Conservation (phyloP, 2,797 vertebrate species). For the Sebastes oblongus region DNA sequence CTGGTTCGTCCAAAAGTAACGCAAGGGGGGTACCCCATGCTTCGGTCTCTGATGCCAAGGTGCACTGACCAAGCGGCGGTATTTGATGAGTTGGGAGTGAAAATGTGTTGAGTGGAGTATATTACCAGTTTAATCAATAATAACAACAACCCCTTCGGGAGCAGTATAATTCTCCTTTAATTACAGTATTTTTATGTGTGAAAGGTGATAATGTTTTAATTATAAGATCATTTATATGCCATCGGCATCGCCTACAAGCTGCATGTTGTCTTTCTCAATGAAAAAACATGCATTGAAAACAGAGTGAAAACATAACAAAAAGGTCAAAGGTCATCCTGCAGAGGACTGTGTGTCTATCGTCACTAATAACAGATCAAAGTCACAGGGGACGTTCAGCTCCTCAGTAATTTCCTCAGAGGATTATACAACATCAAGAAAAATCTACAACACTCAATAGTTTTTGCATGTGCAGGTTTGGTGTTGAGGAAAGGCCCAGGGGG, state of each 20-base stretch:
- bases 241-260: not conserved
- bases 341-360: not conserved
- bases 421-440: not conserved
- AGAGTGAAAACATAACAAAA: not conserved
- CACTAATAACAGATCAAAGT: constrained; percentile 19
- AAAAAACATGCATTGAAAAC: not conserved
- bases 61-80: too few relatives aligned
- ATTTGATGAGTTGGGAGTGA: too few relatives aligned
- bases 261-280: not conserved
- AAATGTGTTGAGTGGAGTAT: not conserved
- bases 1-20: too few relatives aligned
- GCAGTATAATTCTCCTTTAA: not conserved
- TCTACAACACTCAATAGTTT: constrained; percentile 4
- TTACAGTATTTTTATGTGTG: not conserved
- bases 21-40: too few relatives aligned
- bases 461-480: constrained; percentile 1
- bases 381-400: not conserved
- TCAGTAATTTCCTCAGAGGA: constrained; percentile 37
- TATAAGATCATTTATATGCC: too few relatives aligned
- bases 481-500: not conserved
- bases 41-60: too few relatives aligned
- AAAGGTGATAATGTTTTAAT: too few relatives aligned
- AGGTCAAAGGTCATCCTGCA: constrained; percentile 1
- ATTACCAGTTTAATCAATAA: not conserved
- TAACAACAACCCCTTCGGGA: not conserved